A percentile compares a stretch with the other conserved stretches of the same genome.
Conservation (phyloP, 2,888 invertebrate genomes). For the Tenthredo livida region DNA sequence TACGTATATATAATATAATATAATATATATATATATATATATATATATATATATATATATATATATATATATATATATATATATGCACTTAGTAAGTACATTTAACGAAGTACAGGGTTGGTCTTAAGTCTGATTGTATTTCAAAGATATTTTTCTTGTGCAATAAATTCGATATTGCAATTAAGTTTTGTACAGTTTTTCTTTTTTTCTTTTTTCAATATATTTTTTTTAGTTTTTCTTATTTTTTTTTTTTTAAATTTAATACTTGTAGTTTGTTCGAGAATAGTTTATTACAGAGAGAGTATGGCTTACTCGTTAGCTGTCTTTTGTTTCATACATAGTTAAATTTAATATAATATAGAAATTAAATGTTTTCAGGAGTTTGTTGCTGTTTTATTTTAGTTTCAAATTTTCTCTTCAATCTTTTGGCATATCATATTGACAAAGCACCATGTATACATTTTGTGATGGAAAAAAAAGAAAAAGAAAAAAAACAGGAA, state of each 20-base stretch:
- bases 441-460: slow-evolving; percentile 1
- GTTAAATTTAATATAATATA: background rate
- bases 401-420: background rate
- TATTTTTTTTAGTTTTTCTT: no score
- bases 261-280: slow-evolving; percentile 1
- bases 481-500: background rate
- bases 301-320: background rate
- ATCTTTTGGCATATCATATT: slow-evolving; percentile 25
- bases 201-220: background rate
- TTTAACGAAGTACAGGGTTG: slow-evolving; percentile 25
- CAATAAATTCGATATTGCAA: slow-evolving; percentile 41
- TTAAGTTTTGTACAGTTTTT: slow-evolving; percentile 26
- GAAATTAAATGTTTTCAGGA: background rate
- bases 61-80: background rate
- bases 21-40: no score
- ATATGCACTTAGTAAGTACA: slow-evolving; percentile 26
- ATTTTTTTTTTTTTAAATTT: background rate
- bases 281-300: background rate
- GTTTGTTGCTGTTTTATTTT: background rate
- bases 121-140: slow-evolving; percentile 39
- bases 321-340: background rate
- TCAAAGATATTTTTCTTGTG: slow-evolving; percentile 24
- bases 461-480: background rate
- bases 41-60: background rate
- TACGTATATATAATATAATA: no score